A percentile compares a stretch with the other conserved stretches of the same genome.
Conservation (phyloP, 2,888 invertebrate genomes). For the Zaprionus lineosus region DNA sequence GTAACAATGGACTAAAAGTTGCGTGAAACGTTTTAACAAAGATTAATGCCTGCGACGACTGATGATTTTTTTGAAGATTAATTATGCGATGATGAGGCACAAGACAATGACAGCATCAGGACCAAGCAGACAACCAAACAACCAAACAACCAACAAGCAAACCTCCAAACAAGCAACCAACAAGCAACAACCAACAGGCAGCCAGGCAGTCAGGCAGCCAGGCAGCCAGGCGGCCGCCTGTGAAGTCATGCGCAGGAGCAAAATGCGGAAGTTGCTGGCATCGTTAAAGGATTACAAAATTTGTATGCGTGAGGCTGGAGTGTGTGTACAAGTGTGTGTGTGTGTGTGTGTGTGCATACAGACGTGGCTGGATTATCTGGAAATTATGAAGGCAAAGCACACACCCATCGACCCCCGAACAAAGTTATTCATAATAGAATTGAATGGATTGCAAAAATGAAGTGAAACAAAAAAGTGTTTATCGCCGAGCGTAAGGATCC, state of each 20-base stretch:
- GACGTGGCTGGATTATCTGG: slow-evolving; percentile 27
- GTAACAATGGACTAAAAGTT: slow-evolving; percentile 72
- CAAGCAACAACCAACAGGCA: slow-evolving; percentile 6
- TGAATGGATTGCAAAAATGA: slow-evolving; percentile 1
- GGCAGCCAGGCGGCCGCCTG: slow-evolving; percentile 23
- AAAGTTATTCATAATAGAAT: slow-evolving; percentile 20
- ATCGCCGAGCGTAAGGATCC: too few relatives aligned
- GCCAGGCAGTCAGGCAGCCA: slow-evolving; percentile 1
- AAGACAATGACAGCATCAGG: slow-evolving; percentile 66
- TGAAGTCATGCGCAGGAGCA: slow-evolving; percentile 58
- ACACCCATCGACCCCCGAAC: neutral
- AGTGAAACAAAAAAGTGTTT: neutral
- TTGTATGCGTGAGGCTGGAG: slow-evolving; percentile 62
- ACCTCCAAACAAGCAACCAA: too few relatives aligned
- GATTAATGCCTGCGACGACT: slow-evolving; percentile 78
- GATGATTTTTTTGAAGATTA: slow-evolving; percentile 80
- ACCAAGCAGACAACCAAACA: neutral
- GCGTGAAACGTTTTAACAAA: slow-evolving; percentile 75
- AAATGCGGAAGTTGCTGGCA: slow-evolving; percentile 62
- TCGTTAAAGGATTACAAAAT: slow-evolving; percentile 77
- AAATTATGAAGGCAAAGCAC: slow-evolving; percentile 43
- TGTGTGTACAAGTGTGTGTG: slow-evolving; percentile 19
- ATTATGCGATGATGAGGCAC: slow-evolving; percentile 78
- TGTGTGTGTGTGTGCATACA: slow-evolving; percentile 21
- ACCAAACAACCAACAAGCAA: slow-evolving; percentile 1